Evolutionary conservation across 2,113 vertebrate genomes (phyloP).

Genomic region (Eolophus roseicapilla): DNA sequence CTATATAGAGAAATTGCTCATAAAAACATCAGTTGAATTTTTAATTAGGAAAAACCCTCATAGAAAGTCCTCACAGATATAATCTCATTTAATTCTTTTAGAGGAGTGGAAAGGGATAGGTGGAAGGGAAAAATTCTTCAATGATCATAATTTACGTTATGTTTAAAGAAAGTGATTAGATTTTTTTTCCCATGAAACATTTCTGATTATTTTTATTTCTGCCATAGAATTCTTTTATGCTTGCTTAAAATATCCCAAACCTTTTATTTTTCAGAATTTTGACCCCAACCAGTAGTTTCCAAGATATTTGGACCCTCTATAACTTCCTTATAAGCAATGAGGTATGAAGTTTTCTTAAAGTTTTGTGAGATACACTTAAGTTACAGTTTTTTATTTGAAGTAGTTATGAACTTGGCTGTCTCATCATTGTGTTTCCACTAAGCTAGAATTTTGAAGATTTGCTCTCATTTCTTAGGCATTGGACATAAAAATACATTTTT

Average conservation of each 20-base stretch:
- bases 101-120: neutral
- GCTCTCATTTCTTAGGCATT: neutral
- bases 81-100: neutral
- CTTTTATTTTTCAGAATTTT: conserved; percentile 78
- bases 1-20: neutral
- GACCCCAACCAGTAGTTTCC: conserved; percentile 77
- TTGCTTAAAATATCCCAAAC: neutral
- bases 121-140: neutral
- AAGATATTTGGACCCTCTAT: conserved; percentile 84
- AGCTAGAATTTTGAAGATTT: neutral
- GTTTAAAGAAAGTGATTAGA: neutral
- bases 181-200: neutral
- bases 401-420: neutral
- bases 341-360: conserved; percentile 73
- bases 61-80: neutral
- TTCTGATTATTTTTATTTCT: neutral
- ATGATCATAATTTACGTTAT: neutral
- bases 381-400: neutral
- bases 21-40: neutral
- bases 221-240: neutral
- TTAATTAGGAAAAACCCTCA: conserved; percentile 31
- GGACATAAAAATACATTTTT: neutral
- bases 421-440: neutral
- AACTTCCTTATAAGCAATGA: conserved; percentile 78
- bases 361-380: neutral